A percentile compares a stretch with the other conserved stretches of the same genome.
These are phyloP conservation scores for Salvator merianae DNA, from an alignment of 2,113 vertebrate species.

Conservation along the genomic window DNA sequence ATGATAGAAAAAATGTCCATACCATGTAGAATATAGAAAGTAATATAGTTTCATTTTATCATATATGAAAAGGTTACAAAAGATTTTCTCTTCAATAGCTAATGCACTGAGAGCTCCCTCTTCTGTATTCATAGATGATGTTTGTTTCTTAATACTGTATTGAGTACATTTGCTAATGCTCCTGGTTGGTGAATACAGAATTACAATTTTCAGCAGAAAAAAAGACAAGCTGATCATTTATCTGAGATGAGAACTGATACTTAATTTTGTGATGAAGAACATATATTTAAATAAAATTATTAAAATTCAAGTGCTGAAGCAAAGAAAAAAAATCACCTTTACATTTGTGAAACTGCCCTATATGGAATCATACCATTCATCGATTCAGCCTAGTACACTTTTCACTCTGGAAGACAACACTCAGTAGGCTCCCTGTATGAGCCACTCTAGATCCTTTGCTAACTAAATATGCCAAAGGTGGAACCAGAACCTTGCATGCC, in stretches of 20 bases:
- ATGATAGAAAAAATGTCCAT: not conserved
- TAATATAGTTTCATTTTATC: not conserved
- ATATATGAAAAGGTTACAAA: not conserved
- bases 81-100: not conserved
- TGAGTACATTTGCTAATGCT: too few species aligned
- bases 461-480: not conserved
- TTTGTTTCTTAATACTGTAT: too few species aligned
- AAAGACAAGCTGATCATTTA: conserved; percentile 9
- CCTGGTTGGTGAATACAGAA: not conserved
- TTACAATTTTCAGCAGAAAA: not conserved
- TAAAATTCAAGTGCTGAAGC: not conserved
- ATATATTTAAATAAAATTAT: conserved; percentile 7
- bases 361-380: not conserved
- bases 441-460: not conserved
- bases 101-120: conserved; percentile 4
- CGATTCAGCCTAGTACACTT: not conserved
- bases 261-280: not conserved
- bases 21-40: not conserved
- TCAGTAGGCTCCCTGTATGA: too few species aligned
- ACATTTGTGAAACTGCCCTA: not conserved
- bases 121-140: not conserved
- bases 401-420: not conserved
- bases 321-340: not conserved
- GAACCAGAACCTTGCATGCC: not conserved
- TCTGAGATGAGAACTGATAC: not conserved